Conservation (phyloP, 2,888 invertebrate species). For the Pachydiplax longipennis region DNA sequence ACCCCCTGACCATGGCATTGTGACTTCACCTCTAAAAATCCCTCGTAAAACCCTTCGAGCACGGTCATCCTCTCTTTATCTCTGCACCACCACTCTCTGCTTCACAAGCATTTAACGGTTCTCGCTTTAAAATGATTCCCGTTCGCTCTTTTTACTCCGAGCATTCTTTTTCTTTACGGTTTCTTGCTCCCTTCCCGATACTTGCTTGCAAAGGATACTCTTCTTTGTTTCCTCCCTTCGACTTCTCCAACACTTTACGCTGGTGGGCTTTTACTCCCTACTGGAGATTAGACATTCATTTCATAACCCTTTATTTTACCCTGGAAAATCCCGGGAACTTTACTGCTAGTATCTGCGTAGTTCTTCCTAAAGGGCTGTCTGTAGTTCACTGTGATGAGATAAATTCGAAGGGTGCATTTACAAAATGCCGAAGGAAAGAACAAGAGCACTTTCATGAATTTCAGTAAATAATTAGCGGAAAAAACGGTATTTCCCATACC, state of each 20-base stretch:
- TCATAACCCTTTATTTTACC: no score
- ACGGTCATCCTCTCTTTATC: not conserved
- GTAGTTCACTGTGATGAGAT: no score
- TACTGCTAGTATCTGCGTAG: no score
- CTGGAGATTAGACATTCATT: no score
- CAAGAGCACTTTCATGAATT: no score
- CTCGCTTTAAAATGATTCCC: not conserved
- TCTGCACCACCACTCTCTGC: not conserved
- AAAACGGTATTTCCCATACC: no score
- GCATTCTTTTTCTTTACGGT: not conserved
- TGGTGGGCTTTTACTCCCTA: no score
- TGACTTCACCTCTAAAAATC: not conserved
- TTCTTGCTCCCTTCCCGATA: not conserved
- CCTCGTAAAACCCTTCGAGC: conserved; percentile 18
- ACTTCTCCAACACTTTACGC: not conserved
- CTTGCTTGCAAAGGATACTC: not conserved
- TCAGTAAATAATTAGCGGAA: no score
- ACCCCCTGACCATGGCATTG: not conserved
- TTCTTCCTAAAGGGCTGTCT: no score
- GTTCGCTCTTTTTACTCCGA: not conserved
- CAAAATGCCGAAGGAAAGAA: no score
- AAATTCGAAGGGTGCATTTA: no score
- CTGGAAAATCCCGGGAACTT: no score
- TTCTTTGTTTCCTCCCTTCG: not conserved
- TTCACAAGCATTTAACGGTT: not conserved